These are phyloP conservation scores for Parazoanthus swiftii DNA, from an alignment of 92 coral and sea anemone species.

Conservation along the genomic window DNA sequence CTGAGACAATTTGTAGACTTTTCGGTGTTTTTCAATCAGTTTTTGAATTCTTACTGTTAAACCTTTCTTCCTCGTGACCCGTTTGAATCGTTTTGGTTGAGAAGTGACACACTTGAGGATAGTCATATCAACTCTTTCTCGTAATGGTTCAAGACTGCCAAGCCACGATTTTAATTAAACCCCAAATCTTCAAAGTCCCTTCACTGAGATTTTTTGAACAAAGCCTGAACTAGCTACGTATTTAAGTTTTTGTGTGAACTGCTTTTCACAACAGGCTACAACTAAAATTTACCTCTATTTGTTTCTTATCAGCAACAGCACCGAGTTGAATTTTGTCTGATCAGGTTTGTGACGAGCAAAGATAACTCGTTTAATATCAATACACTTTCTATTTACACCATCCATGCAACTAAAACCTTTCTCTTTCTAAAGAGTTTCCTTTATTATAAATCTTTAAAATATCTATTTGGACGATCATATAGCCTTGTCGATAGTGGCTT, in stretches of 20 bases:
- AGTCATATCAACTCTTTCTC: neutral
- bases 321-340: neutral
- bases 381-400: neutral
- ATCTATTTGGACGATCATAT: neutral
- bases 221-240: neutral
- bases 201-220: neutral
- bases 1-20: neutral
- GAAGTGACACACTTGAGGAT: neutral
- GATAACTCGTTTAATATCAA: neutral
- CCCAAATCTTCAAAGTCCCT: neutral
- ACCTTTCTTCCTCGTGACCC: neutral
- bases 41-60: neutral
- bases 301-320: neutral
- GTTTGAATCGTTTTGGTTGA: neutral
- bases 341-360: neutral
- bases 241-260: neutral
- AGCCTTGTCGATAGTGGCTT: neutral
- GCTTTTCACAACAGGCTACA: neutral
- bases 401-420: neutral
- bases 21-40: neutral
- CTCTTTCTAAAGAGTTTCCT: neutral
- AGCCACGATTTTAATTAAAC: too few species aligned
- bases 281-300: neutral
- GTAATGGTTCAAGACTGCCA: neutral
- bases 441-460: neutral